Evolutionary conservation across 2,888 invertebrate genomes (phyloP).

Genomic region (Drosophila mercatorum): DNA sequence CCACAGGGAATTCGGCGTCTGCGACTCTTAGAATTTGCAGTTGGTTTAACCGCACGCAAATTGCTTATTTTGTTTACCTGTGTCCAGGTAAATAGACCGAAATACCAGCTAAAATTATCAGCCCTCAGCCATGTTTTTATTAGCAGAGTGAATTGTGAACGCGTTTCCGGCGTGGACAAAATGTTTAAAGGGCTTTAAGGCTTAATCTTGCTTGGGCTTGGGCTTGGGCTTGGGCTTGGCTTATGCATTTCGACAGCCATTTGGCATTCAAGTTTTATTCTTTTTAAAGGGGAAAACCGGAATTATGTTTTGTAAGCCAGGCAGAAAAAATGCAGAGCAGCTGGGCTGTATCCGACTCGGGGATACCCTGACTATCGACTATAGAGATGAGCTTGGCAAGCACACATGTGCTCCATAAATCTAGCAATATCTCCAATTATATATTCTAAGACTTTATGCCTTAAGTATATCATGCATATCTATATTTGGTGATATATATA

Average conservation of each 20-base stretch:
- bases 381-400: not conserved
- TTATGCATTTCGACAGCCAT: not conserved
- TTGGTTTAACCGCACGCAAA: slow-evolving; percentile 60
- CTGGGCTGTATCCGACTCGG: not conserved
- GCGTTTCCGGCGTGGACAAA: not conserved
- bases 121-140: slow-evolving; percentile 36
- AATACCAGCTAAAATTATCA: slow-evolving; percentile 18
- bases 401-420: not conserved
- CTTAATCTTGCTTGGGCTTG: not conserved
- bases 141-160: not conserved
- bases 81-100: slow-evolving; percentile 2
- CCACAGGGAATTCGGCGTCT: not conserved
- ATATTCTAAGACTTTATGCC: too few relatives aligned
- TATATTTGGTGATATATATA: too few relatives aligned
- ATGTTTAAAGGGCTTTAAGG: not conserved
- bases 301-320: not conserved
- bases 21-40: slow-evolving; percentile 43
- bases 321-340: not conserved
- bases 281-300: not conserved
- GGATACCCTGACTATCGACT: not conserved
- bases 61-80: slow-evolving; percentile 59
- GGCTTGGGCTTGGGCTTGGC: not conserved
- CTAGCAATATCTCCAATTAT: too few relatives aligned
- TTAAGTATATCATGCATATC: too few relatives aligned
- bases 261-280: not conserved